Conservation (phyloP, 2,888 invertebrate species). For the Myopa testacea region DNA sequence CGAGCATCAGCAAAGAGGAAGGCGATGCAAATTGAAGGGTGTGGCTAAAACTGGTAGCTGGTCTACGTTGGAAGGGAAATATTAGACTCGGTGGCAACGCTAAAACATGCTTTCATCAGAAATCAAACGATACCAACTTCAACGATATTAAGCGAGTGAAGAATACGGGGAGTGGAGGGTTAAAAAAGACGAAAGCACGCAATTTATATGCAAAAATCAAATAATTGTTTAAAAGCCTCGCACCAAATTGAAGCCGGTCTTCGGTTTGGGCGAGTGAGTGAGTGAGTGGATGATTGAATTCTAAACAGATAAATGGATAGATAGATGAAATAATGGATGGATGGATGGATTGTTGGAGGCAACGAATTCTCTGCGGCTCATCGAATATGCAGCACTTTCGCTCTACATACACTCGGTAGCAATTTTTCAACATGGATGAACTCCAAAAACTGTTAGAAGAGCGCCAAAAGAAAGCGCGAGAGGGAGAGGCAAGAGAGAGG, state of each 20-base stretch:
- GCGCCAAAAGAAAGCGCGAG: neutral
- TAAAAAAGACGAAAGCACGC: constrained; percentile 16
- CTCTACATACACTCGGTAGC: constrained; percentile 8
- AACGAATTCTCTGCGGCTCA: neutral
- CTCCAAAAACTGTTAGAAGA: neutral
- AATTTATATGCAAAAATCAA: constrained; percentile 36
- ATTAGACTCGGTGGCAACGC: constrained; percentile 26
- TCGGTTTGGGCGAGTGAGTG: neutral
- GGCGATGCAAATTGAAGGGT: neutral
- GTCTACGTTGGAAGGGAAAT: constrained; percentile 9
- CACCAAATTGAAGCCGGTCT: neutral
- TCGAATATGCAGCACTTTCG: neutral
- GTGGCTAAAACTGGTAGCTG: neutral
- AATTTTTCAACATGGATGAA: neutral
- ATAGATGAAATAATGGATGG: neutral
- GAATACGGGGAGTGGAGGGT: neutral
- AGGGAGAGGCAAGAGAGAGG: no score
- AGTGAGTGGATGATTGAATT: neutral
- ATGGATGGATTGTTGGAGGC: neutral
- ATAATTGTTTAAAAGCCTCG: constrained; percentile 31
- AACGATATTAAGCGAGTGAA: neutral
- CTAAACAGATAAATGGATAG: neutral
- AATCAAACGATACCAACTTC: constrained; percentile 7
- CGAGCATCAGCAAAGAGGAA: neutral
- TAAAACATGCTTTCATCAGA: neutral